A percentile compares a stretch with the other conserved stretches of the same genome.
phyloP scores from a whole-genome alignment of 2,888 invertebrate species.

The Calameuta idolon region DNA sequence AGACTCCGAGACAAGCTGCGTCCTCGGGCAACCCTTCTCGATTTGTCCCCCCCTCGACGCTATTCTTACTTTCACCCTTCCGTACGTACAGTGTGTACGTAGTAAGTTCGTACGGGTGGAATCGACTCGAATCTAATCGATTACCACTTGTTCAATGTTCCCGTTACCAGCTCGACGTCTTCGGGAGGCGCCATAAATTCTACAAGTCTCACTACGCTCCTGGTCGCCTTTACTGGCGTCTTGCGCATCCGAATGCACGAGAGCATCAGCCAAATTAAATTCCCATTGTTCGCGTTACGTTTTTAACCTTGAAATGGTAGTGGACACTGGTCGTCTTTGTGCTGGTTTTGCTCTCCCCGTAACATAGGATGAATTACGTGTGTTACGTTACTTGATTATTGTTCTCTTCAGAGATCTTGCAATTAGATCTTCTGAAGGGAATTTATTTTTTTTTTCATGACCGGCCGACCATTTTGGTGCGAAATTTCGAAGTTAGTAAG shows the following conservation, averaged over 20 bases:
- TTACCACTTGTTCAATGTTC: neutral
- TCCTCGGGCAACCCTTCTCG: neutral
- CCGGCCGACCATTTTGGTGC: neutral
- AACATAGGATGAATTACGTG: neutral
- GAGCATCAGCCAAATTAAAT: conserved; percentile 29
- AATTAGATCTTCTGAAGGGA: neutral
- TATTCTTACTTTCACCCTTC: neutral
- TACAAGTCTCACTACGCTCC: neutral
- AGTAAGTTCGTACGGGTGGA: neutral
- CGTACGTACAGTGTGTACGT: neutral
- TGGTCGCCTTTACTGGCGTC: neutral
- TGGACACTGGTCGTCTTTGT: conserved; percentile 10
- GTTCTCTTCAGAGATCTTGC: neutral
- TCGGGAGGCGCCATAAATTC: neutral
- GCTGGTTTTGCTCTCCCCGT: neutral
- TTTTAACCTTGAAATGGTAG: conserved; percentile 13
- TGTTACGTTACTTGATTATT: neutral
- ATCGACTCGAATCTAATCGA: neutral
- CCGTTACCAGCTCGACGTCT: neutral
- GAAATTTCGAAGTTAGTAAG: neutral
- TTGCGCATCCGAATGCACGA: neutral
- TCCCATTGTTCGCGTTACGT: conserved; percentile 15
- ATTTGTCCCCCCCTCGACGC: neutral
- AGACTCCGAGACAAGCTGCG: conserved; percentile 3
- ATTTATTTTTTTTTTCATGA: neutral